Percentiles rank a stretch among this genome's conserved stretches.
These are phyloP conservation scores for Platycheirus albimanus DNA, from an alignment of 2,888 invertebrate species.

Conservation along the genomic window DNA sequence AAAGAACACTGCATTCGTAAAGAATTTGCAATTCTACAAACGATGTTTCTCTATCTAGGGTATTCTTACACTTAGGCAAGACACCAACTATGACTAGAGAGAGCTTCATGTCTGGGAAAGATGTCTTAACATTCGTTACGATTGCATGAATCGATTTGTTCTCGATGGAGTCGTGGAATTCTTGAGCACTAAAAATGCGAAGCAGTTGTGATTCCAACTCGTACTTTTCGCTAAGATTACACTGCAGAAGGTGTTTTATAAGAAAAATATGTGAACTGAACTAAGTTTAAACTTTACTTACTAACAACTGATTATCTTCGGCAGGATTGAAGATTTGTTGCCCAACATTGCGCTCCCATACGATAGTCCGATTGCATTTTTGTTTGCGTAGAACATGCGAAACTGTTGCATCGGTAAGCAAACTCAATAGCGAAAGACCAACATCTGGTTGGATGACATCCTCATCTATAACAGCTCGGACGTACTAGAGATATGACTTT, in stretches of 20 bases:
- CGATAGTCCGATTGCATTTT: slow-evolving; percentile 75
- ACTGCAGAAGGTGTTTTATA: slow-evolving; percentile 15
- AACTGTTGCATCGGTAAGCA: slow-evolving; percentile 72
- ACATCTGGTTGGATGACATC: slow-evolving; percentile 72
- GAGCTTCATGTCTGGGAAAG: slow-evolving; percentile 75
- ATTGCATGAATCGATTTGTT: slow-evolving; percentile 74
- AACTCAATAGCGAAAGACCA: slow-evolving; percentile 18
- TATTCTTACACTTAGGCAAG: slow-evolving; percentile 60
- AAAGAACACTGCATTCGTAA: slow-evolving; percentile 78
- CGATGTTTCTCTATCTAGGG: slow-evolving; percentile 74
- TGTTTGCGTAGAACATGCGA: slow-evolving; percentile 77
- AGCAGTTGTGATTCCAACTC: slow-evolving; percentile 77
- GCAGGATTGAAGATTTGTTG: slow-evolving; percentile 76
- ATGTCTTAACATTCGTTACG: slow-evolving; percentile 74
- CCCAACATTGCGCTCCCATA: slow-evolving; percentile 80
- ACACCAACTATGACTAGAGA: slow-evolving; percentile 78
- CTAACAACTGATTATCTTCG: slow-evolving; percentile 31
- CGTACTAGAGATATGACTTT: slow-evolving; percentile 75
- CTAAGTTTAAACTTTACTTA: slow-evolving; percentile 1
- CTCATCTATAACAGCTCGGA: slow-evolving; percentile 78
- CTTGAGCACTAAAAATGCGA: slow-evolving; percentile 76
- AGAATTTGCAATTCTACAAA: slow-evolving; percentile 80
- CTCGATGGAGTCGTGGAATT: slow-evolving; percentile 76
- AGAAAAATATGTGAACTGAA: neutral
- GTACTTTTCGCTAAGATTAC: slow-evolving; percentile 76